phyloP scores from a whole-genome alignment of 2,797 vertebrate genomes.

The Spinibarbus caldwelli region DNA sequence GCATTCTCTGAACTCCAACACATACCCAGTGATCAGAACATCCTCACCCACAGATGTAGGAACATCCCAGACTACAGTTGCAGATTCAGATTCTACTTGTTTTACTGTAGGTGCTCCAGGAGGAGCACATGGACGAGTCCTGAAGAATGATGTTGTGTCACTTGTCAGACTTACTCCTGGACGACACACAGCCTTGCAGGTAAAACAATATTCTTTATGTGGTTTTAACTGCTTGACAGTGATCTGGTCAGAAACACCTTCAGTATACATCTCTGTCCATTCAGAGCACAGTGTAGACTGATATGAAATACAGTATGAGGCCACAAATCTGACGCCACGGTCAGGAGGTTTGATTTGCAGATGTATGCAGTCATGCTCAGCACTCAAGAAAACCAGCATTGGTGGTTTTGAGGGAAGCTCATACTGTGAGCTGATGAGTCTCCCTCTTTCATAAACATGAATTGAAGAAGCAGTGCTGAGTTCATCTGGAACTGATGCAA shows the following conservation, averaged over 20 bases:
- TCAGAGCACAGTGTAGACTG: conserved; percentile 27
- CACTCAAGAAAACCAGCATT: conserved; percentile 3
- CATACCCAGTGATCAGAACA: conserved; percentile 42
- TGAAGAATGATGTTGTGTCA: conserved; percentile 28
- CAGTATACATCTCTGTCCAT: conserved; percentile 44
- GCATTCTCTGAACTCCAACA: conserved; percentile 41
- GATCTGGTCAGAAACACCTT: neutral
- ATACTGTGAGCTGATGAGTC: conserved; percentile 41
- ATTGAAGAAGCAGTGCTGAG: conserved; percentile 52
- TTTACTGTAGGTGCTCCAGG: conserved; percentile 46
- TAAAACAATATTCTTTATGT: conserved; percentile 51
- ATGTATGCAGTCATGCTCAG: conserved; percentile 49
- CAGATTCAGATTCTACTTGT: neutral
- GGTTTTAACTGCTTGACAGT: conserved; percentile 47
- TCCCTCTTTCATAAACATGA: conserved; percentile 56
- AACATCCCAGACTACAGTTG: conserved; percentile 45
- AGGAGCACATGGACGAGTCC: conserved; percentile 52
- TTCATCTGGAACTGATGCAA: conserved; percentile 53
- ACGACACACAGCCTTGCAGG: conserved; percentile 48
- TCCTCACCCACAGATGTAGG: conserved; percentile 45
- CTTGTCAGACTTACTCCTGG: conserved; percentile 49
- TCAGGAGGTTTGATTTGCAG: conserved; percentile 44
- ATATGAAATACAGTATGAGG: conserved; percentile 51
- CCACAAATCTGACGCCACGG: conserved; percentile 15
- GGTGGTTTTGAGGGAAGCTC: conserved; percentile 60